Conservation (phyloP, 2,113 vertebrate species). For the Leptobrachium leishanense region DNA sequence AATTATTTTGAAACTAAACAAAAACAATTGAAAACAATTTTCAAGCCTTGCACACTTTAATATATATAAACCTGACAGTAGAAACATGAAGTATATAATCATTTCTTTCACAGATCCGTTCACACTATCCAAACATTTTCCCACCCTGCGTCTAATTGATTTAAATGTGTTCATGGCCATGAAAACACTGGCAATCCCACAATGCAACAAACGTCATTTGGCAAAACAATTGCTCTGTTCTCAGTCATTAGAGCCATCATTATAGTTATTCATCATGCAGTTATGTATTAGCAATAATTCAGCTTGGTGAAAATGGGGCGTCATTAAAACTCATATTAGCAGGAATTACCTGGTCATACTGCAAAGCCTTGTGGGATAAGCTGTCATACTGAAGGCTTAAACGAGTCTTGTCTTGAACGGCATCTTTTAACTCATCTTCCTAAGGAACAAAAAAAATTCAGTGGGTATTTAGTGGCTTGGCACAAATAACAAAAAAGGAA, state of each 20-base stretch:
- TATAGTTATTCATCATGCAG: not conserved
- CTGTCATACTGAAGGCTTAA: conserved; percentile 73
- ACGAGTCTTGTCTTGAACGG: conserved; percentile 65
- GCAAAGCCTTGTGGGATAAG: conserved; percentile 63
- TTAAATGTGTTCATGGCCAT: not conserved
- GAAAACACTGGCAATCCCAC: not conserved
- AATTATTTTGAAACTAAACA: no score
- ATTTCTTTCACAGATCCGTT: no score
- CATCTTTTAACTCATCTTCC: conserved; percentile 83
- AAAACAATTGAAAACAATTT: no score
- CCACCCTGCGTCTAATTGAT: not conserved
- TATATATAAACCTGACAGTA: no score
- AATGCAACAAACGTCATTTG: not conserved
- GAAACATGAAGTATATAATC: no score
- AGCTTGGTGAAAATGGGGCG: not conserved
- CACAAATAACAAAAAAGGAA: no score
- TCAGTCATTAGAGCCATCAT: not conserved
- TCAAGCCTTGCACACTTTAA: no score
- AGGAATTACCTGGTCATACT: conserved; percentile 77
- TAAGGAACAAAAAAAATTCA: conserved; percentile 51
- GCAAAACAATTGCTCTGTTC: not conserved
- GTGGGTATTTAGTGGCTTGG: conserved; percentile 30
- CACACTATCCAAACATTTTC: not conserved
- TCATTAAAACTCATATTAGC: not conserved
- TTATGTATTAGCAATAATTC: not conserved